Base-by-base conservation (phyloP, 2,113 vertebrate genomes). In the Melierax canorus region DNA sequence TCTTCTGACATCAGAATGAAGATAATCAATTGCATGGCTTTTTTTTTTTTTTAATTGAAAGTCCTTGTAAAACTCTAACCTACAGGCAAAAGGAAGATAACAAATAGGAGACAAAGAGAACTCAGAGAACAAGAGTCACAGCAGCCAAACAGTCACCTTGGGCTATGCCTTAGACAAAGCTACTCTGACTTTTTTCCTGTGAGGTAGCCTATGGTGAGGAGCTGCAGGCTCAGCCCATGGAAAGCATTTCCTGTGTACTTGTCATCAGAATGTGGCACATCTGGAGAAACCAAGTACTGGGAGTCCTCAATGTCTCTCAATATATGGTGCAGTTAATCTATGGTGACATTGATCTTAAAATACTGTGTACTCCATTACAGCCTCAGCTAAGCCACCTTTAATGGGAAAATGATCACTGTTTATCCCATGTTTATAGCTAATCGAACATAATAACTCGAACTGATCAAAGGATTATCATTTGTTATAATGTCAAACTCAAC, bases 271-370 rank as follows among this genome's bases (percentile, higher is more conserved):
- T 15, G 46, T 80, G 68, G 18, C 46, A 56, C 38, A 67, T 30
- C 22, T 90, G 75, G 23, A 77, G 80, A 88, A 92, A 79, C 4
- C 36, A 56, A 56, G 30, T 39, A 24, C 43, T 64, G 64, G 32
- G 46, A 92, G 55, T 77, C 71, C 66, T 53, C 45, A 69, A 7
- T 64, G 58, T 30, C 56, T 80, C 50, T 90, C 48, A 82, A 0
- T 64, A 78, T 20, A 48, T n/a, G 24, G 77, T 83, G 82, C 63
- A 58, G 62, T 73, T 92, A 77, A 82, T 83, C 45, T 56, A 0
- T 75, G 45, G 23, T 90, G 85, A 63, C 90, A 90, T 69, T 97
- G 94, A 86, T 55, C 67, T 86, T 88, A 43, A 73, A 95, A 71
- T 77, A 86, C 26, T 2, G 0, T 39, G 46, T 72, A 58, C 38